Base-by-base conservation (phyloP, 1,140 invertebrate genomes). In the Notospermus geniculatus region DNA sequence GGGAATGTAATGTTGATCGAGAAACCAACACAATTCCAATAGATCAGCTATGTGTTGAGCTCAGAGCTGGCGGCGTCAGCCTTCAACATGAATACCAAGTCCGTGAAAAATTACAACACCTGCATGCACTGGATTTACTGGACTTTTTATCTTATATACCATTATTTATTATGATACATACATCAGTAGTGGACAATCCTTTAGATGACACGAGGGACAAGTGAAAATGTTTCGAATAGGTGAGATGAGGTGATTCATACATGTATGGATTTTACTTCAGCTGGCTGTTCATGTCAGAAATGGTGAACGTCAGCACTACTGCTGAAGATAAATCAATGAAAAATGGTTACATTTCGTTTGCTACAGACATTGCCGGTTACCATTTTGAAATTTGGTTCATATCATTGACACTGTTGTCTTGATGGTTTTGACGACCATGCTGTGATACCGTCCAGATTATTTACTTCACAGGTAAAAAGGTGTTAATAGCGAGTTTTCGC, bases 121-220 rank as follows among this genome's bases (percentile, higher is more conserved):
- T 74, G 39, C 53, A 63, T n/a, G 63, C 71, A 2, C 55, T 80
- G 11, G 77, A 80, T 62, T 62, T 79, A n/a, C 63, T 79, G 23
- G 77, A 79, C 63, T 80, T 80, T 58, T 64, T 80, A 30, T 74
- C 75, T 30, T 80, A 80, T 64, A 64, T 78, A 28, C 78, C 78
- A 22, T 63, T 80, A 23, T 80, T 80, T 60, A 75, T 80, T 9
- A 73, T 76, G 70, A 77, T 79, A 25, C 78, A 80, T 60, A 60
- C 75, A 54, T 70, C 72, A 25, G 73, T 80, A 0, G 69, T 80
- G 15, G 59, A 68, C 15, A 76, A 79, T 65, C 78, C 78, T 25
- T 58, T 80, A 28, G 71, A 50, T 50, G 46, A 50, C 46, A 50
- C 19, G 9, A 19, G 46, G n/a, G 46, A 50, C 46, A 50, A 50